A percentile compares a stretch with the other conserved stretches of the same genome.
Conservation (phyloP, 2,113 vertebrate genomes). For the Eidolon helvum region DNA sequence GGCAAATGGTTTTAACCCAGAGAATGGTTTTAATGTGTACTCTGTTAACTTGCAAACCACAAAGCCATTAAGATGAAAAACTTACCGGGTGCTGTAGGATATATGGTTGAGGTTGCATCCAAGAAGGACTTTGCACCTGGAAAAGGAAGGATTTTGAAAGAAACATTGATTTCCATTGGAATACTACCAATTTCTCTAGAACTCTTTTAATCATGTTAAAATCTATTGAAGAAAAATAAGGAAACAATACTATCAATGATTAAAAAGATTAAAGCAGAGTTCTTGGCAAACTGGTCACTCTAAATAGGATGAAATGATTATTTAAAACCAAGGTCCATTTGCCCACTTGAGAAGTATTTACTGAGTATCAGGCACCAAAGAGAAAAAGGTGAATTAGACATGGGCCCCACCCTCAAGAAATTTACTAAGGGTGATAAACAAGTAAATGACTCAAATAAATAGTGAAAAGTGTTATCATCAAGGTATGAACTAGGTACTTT, state of each 20-base stretch:
- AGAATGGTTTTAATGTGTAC: background rate
- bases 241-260: conserved; percentile 64
- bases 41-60: background rate
- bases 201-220: conserved; percentile 68
- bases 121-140: conserved; percentile 97
- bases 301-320: conserved; percentile 62
- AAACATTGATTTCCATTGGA: conserved; percentile 60
- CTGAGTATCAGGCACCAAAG: conserved; percentile 44
- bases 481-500: conserved; percentile 37
- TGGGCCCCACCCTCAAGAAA: conserved; percentile 28
- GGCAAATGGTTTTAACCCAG: background rate
- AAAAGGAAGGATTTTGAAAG: conserved; percentile 73
- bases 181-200: conserved; percentile 33
- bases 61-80: conserved; percentile 24
- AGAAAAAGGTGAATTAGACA: conserved; percentile 14
- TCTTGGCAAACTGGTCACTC: conserved; percentile 68
- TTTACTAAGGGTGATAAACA: conserved; percentile 26
- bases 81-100: conserved; percentile 99
- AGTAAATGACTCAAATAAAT: conserved; percentile 11
- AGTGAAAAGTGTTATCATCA: conserved; percentile 29
- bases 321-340: conserved; percentile 54
- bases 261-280: conserved; percentile 62
- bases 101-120: conserved; percentile 97
- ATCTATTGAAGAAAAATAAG: conserved; percentile 66
- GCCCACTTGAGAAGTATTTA: conserved; percentile 39